Percentiles rank a stretch among this genome's conserved stretches.
Evolutionary conservation across 2,888 invertebrate species (phyloP).

Genomic region (Dione juno): DNA sequence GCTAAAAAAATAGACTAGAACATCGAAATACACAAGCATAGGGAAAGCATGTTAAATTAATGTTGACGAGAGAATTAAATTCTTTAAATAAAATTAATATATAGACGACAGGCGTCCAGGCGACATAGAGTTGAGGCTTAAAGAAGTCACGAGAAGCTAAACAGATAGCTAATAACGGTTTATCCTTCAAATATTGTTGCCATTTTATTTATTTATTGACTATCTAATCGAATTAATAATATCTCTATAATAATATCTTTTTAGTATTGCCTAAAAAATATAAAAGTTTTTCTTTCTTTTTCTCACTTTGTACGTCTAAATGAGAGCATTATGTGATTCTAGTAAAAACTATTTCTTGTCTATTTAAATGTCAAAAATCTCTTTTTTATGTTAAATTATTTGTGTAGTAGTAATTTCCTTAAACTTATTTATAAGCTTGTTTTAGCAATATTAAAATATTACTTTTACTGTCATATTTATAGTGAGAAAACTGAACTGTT

Average conservation of each 20-base stretch:
- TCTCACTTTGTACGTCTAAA: not conserved
- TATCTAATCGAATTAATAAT: not conserved
- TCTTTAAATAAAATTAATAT: not conserved
- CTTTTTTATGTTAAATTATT: not conserved
- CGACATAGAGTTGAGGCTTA: constrained; percentile 17
- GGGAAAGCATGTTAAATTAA: constrained; percentile 18
- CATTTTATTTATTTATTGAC: not conserved
- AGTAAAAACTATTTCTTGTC: not conserved
- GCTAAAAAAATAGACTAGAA: not conserved
- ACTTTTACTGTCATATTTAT: not conserved
- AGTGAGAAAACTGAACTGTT: not conserved
- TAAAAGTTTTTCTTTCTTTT: constrained; percentile 1
- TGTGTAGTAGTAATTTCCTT: not conserved
- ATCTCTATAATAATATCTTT: too few relatives aligned
- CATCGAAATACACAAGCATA: constrained; percentile 15
- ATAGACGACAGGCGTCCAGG: constrained; percentile 17
- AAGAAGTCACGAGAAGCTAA: constrained; percentile 18
- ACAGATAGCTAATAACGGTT: constrained; percentile 30
- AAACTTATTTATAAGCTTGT: constrained; percentile 6
- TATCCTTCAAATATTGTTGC: constrained; percentile 14
- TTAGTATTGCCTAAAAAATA: not conserved
- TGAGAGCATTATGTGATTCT: not conserved
- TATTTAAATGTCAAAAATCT: not conserved
- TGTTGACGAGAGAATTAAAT: constrained; percentile 7
- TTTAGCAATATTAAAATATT: not conserved